phyloP scores from a whole-genome alignment of 1,140 invertebrate genomes.

The Solen grandis region DNA sequence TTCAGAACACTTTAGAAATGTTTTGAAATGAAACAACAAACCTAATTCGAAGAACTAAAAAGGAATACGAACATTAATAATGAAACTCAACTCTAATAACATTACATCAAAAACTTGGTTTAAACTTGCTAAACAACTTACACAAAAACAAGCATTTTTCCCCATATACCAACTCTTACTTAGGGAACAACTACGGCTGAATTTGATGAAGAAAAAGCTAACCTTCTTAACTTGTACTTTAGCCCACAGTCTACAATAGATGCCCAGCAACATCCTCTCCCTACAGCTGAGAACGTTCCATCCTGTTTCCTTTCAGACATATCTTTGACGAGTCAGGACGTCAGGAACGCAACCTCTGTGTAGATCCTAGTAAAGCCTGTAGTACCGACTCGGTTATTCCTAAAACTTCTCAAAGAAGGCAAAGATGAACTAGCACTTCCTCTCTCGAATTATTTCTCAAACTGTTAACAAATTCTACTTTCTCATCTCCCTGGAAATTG shows the following conservation, averaged over 20 bases:
- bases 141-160: not conserved
- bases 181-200: too few relatives aligned
- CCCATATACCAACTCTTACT: not conserved
- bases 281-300: not conserved
- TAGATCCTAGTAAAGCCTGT: conserved; percentile 9
- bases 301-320: not conserved
- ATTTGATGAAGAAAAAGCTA: too few relatives aligned
- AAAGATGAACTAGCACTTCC: not conserved
- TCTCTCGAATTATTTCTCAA: not conserved
- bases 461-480: conserved; percentile 26
- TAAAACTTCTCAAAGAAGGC: conserved; percentile 13
- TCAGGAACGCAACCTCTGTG: not conserved
- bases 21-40: conserved; percentile 8
- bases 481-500: too few relatives aligned
- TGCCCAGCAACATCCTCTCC: not conserved
- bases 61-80: not conserved
- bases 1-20: conserved; percentile 10
- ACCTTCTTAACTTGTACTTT: too few relatives aligned
- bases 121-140: too few relatives aligned
- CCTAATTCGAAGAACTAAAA: not conserved
- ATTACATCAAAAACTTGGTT: too few relatives aligned
- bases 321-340: too few relatives aligned
- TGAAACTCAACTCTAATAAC: not conserved
- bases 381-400: conserved; percentile 9
- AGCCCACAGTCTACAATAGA: too few relatives aligned